Base-by-base conservation (phyloP, 2,888 invertebrate genomes). In the Teinopalpus imperialis region DNA sequence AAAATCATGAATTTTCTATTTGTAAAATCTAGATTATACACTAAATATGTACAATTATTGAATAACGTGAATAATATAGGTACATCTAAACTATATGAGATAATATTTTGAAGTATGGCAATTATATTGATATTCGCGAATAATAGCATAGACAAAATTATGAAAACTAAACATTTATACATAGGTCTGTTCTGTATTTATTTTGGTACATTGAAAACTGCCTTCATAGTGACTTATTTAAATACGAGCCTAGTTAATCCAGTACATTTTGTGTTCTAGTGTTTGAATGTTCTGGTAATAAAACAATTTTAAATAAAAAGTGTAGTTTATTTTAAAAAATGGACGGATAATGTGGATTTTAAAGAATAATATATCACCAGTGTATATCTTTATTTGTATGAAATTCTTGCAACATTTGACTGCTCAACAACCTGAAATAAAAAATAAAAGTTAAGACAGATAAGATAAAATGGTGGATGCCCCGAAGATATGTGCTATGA, bases 331-430 rank as follows among this genome's bases (percentile, higher is more conserved):
- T 49, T 35, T 12, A 34, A 21, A 40, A 20, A 31, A 32, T 52
- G 54, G 54, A 53, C 48, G 52, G 52, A 51, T 16, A 18, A 27
- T 14, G n/a, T n/a, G n/a, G n/a, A n/a, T n/a, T n/a, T n/a, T n/a
- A n/a, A n/a, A n/a, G n/a, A n/a, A n/a, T n/a, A n/a, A n/a, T n/a
- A n/a, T 30, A 26, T 90, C 69, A 94, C 94, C 94, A 95, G 69
- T 90, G 91, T 10, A 93, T 78, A 60, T 93, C 92, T 70, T 93
- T 94, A 61, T 93, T 94, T 23, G 90, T 81, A 35, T 89, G 81
- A 16, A 95, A 71, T 42, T 90, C 83, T 68, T 91, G 92, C 36
- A 94, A 69, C 13, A 93, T 91, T 70, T 91, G 92, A 56, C 90
- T 90, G 0, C 94, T 92, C 46, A 94, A 88, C 50, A 92, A 78